Percentiles rank a stretch among this genome's conserved stretches.
Evolutionary conservation across 2,797 vertebrate genomes (phyloP).

Genomic region (Gobio occitaniae): DNA sequence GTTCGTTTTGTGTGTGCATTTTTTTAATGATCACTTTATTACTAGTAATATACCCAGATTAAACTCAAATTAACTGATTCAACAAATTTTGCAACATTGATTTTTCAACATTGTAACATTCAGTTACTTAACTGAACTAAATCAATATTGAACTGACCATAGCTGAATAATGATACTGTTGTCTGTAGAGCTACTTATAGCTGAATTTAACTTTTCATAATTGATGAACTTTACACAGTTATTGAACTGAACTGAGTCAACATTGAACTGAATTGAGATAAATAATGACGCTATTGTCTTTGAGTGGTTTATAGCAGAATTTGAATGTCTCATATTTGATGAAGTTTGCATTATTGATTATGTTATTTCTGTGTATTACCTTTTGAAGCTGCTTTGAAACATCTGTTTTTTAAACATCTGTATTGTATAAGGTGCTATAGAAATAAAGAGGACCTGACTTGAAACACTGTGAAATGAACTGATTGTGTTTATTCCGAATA

Average conservation of each 20-base stretch:
- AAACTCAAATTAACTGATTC: too few species aligned
- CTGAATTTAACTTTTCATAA: too few species aligned
- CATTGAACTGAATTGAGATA: neutral
- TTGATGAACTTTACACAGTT: neutral
- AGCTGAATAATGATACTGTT: neutral
- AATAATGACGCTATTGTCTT: neutral
- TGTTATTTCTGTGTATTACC: neutral
- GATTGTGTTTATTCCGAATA: constrained; percentile 7
- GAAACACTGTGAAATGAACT: neutral
- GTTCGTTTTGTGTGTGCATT: too few species aligned
- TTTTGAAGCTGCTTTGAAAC: neutral
- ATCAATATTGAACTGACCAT: neutral
- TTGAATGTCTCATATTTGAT: neutral
- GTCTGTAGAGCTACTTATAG: neutral
- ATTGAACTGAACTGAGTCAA: neutral
- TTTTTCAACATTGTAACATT: too few species aligned
- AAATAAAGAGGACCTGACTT: neutral
- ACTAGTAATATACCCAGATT: too few species aligned
- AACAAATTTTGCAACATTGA: too few species aligned
- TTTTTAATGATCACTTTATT: too few species aligned
- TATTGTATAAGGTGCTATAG: neutral
- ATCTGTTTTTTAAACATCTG: neutral
- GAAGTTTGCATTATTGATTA: neutral
- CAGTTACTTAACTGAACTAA: neutral
- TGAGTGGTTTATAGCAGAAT: neutral